Base-by-base conservation (phyloP, 1,140 invertebrate species). In the Lepidostoma basale region DNA sequence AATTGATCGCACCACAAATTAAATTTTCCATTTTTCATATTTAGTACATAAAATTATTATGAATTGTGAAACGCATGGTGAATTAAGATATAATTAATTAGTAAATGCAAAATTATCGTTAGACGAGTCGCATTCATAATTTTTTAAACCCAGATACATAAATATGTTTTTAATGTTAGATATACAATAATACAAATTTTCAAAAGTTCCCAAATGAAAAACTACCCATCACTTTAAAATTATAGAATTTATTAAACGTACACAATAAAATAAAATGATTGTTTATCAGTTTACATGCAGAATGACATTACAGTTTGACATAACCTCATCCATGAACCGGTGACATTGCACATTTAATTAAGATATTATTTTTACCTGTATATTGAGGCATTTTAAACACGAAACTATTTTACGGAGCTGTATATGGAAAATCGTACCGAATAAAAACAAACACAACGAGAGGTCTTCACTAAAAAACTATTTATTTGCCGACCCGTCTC, bases 241-340 rank as follows among this genome's bases (percentile, higher is more conserved):
- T 16, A 6, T 9, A 8, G 5, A 44, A 44, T 44, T 9, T 9
- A 44, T 5, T 33, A 6, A 25, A 56, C 4, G 33, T 4, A 20
- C 3, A 25, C 25, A 3, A 2, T 9, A 1, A n/a, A 3, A 28
- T 18, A 25, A 28, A 12, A 45, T 45, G 23, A 45, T 30, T 23
- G 2, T 60, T 60, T 44, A 25, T 60, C n/a, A 42, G 23, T 26
- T 44, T 14, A 59, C 39, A 59, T 23, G 12, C 5, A 45, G 54
- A 67, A 59, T 67, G 64, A 67, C 64, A 67, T 59, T 67, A 67
- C 64, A 67, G 22, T 67, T 67, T 67, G 54, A 67, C 64, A 67
- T 67, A 67, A 67, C 64, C 64, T 67, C 16, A 44, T 16, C 12
- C 10, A 22, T n/a, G 22, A 67, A 22, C 64, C 40, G 64, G 64